Percentiles rank a stretch among this genome's conserved stretches.
These are phyloP conservation scores for Idaea aversata DNA, from an alignment of 2,888 invertebrate genomes.

Conservation along the genomic window DNA sequence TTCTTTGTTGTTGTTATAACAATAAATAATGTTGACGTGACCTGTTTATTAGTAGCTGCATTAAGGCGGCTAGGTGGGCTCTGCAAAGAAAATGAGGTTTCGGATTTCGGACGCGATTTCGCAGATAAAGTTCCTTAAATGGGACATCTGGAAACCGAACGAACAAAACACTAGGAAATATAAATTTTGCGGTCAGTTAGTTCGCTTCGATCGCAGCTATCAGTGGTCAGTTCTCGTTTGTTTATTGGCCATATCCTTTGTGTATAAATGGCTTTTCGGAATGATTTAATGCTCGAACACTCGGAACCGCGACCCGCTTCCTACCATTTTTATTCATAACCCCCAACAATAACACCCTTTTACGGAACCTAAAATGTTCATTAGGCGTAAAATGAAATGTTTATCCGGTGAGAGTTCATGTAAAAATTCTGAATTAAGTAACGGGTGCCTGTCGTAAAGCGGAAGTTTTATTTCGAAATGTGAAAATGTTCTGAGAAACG, in stretches of 20 bases:
- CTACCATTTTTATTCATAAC: constrained; percentile 55
- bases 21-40: constrained; percentile 76
- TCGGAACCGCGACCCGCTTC: constrained; percentile 43
- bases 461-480: constrained; percentile 38
- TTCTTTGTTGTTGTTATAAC: constrained; percentile 66
- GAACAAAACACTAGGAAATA: constrained; percentile 44
- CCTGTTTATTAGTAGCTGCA: constrained; percentile 72
- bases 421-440: constrained; percentile 35
- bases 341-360: constrained; percentile 44
- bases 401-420: constrained; percentile 26
- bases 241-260: constrained; percentile 72
- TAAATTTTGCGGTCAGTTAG: constrained; percentile 53
- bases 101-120: constrained; percentile 48
- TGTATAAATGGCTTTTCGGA: constrained; percentile 61
- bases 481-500: constrained; percentile 41
- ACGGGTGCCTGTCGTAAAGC: constrained; percentile 38
- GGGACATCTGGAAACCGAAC: constrained; percentile 47
- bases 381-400: constrained; percentile 34
- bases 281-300: constrained; percentile 61
- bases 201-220: constrained; percentile 49
- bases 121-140: constrained; percentile 48
- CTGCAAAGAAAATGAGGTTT: constrained; percentile 52
- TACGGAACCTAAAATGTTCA: constrained; percentile 43
- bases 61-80: constrained; percentile 55
- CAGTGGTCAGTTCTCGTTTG: constrained; percentile 57